Percentiles rank a stretch among this genome's conserved stretches.
Conservation (phyloP, 2,888 invertebrate genomes). For the Thysanoteuthis rhombus region DNA sequence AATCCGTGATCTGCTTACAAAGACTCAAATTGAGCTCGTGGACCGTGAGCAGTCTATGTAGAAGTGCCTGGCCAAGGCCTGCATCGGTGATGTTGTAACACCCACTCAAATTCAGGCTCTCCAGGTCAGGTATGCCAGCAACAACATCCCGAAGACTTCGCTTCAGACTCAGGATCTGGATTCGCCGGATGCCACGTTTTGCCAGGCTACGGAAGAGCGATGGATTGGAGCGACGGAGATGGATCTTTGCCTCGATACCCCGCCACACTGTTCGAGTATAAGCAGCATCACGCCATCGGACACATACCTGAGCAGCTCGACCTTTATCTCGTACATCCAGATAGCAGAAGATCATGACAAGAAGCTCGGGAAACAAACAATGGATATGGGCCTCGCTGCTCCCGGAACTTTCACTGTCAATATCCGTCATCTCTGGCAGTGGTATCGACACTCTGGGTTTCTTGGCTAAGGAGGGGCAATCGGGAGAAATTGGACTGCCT, state of each 20-base stretch:
- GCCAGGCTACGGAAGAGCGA: conserved; percentile 87
- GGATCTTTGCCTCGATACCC: conserved; percentile 89
- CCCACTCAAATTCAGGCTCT: conserved; percentile 88
- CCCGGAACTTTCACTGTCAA: neutral
- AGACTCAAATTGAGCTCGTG: conserved; percentile 86
- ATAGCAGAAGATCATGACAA: conserved; percentile 90
- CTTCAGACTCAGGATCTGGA: conserved; percentile 87
- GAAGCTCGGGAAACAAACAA: conserved; percentile 88
- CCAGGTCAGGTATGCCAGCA: conserved; percentile 84
- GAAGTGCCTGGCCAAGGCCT: conserved; percentile 84
- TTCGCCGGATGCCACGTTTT: conserved; percentile 84
- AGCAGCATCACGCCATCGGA: conserved; percentile 89
- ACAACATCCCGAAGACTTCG: conserved; percentile 86
- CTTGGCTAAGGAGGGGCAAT: conserved; percentile 42
- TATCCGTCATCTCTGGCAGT: conserved; percentile 39
- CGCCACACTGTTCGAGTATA: conserved; percentile 94
- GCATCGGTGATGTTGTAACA: conserved; percentile 92
- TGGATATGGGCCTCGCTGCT: conserved; percentile 74
- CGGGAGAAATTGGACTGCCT: conserved; percentile 33
- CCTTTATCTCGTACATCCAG: conserved; percentile 89
- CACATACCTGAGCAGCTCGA: conserved; percentile 83
- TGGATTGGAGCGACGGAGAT: conserved; percentile 82
- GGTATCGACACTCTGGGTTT: conserved; percentile 40
- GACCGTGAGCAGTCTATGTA: conserved; percentile 78
- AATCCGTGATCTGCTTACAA: conserved; percentile 95